Evolutionary conservation across 2,888 invertebrate genomes (phyloP), one percentile per base, ranked within the genome.

Genomic region (Heliconius hortense): DNA sequence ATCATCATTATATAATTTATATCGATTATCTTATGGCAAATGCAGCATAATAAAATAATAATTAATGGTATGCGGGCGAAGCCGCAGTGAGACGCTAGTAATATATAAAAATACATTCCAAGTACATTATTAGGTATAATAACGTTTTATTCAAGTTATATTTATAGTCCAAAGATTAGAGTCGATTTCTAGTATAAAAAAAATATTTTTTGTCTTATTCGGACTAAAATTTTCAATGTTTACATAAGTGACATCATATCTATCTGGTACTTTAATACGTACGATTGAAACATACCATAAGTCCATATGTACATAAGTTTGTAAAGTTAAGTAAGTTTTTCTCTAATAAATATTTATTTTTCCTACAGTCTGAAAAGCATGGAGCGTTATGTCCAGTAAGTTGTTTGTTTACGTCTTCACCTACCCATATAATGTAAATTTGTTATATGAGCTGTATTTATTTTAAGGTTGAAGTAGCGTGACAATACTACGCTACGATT

Each of bases 311-410:
- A 64, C n/a, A 64, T 35, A 35, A 64, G 64, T 35, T 13, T 48
- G 66, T 43, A 67, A 48, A 43, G 26, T 3, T 43, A 43, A 48
- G 21, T 43, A 68, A 72, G 48, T 72, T 70, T 72, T 31, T 39
- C 35, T 39, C 26, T 24, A 43, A 26, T 60, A 71, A 60, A 60
- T 60, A 71, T 60, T 71, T 75, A n/a, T 70, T 48, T 74, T 70
- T 43, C 62, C 28, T 84, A 75, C 86, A 93, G 92, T 85, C 88
- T 1, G 85, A 86, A 28, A 89, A 86, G 77, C 88, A 82, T 79
- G 92, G 92, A 80, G 89, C 88, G 3, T 79, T 92, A 72, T 92
- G 92, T 83, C 93, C 93, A 77, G 93, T 92, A 84, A 91, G 90
- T 89, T 74, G 64, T 76, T 73, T 74, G n/a, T 60, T 74, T 62